Conservation (phyloP, 2,113 vertebrate genomes). For the Etheostoma spectabile region DNA sequence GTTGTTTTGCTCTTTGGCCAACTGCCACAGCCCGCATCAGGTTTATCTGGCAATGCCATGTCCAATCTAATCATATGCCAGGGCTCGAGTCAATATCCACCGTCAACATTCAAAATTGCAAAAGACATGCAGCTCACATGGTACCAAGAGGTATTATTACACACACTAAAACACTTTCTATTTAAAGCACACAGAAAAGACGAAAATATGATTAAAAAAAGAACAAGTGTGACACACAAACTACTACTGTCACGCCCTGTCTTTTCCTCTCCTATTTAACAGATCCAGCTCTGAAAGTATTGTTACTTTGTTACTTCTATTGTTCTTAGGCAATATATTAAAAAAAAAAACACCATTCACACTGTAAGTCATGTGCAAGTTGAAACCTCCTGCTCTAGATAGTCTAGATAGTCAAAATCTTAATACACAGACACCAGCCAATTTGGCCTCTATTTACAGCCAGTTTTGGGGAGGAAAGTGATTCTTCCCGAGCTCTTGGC, state of each 20-base stretch:
- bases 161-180: background rate
- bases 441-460: conserved; percentile 25
- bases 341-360: background rate
- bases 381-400: conserved; percentile 38
- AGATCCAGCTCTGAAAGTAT: conserved; percentile 23
- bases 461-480: conserved; percentile 36
- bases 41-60: conserved; percentile 53
- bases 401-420: conserved; percentile 26
- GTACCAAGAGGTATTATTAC: conserved; percentile 6
- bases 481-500: conserved; percentile 37
- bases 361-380: conserved; percentile 30
- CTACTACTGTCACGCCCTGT: background rate
- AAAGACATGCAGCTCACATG: conserved; percentile 17
- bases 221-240: conserved; percentile 1
- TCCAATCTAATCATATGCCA: conserved; percentile 56
- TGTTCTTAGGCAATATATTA: conserved; percentile 33
- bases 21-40: conserved; percentile 25
- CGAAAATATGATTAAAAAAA: background rate
- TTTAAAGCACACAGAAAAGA: background rate
- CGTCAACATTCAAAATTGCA: conserved; percentile 32
- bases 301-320: conserved; percentile 3
- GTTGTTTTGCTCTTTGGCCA: conserved; percentile 56
- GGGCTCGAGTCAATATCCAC: conserved; percentile 37
- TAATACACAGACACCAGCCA: conserved; percentile 33
- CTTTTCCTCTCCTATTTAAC: conserved; percentile 22